Evolutionary conservation across 2,113 vertebrate genomes (phyloP), one percentile per base, ranked within the genome.

Genomic region (Sarotherodon lohbergeri): DNA sequence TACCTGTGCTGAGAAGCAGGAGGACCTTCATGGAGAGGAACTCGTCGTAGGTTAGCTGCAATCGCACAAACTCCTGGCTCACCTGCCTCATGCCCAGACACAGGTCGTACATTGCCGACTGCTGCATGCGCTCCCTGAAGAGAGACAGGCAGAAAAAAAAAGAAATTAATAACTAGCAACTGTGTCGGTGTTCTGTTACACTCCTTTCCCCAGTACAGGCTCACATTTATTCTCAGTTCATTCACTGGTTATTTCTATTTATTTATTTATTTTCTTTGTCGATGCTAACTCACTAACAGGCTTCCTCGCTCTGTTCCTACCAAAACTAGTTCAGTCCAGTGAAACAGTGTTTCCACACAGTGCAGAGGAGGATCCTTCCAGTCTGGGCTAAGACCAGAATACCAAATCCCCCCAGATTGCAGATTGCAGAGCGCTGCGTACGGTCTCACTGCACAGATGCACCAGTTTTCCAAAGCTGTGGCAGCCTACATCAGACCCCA

Each of bases 1-100:
- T 86, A 99, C 99, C 97, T 95, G 99, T 99, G 96, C 99, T 99
- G 39, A 99, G 95, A 24, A 99, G 98, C 95, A 99, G 97, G 93
- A 99, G 93, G 3, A 99, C 98, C 93, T 99, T 99, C 99, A 99
- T 99, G 76, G 98, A 96, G 34, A 98, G 98, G 95, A 98, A 99
- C 88, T 99, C 99, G 50, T 99, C 98, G 17, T 99, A 98, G 93
- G 97, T 98, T 32, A 99, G 97, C 96, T 99, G 98, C 92, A 99
- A 95, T n/a, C 98, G 97, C 32, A 99, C 96, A 48, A 99, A 99
- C 96, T 99, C 98, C 95, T 99, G 97, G 95, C 98, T 99, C 96
- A 99, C 97, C 91, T 99, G 98, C 94, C 98, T 98, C 98, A 99
- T 99, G 81, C 98, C 98, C 95, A 98, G 96, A 95, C 99, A 99